Base-by-base conservation (phyloP, 1,140 invertebrate genomes). In the Bombus affinis region DNA sequence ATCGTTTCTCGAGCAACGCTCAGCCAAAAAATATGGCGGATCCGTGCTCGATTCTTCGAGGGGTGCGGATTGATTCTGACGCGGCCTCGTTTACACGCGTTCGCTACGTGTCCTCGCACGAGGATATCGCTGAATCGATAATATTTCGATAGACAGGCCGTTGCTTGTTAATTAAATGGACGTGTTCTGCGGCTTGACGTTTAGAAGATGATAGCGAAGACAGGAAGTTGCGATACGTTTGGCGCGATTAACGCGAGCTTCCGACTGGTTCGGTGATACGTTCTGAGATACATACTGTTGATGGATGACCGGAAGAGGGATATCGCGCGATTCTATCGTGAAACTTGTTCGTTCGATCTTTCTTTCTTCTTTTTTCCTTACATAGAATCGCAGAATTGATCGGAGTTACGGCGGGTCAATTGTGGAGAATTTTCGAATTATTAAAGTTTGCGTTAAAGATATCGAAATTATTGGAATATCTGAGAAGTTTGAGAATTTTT, bases 1-100 rank as follows among this genome's bases (percentile, higher is more conserved):
- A 90, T 82, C 72, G 85, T 89, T 74, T 89, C 89, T 89, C 80
- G 85, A 76, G 65, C 81, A 76, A 39, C 80, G 44, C 66, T 75
- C 47, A 35, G 59, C 44, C 66, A 32, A 15, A 53, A 73, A 57
- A 15, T 65, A 66, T 32, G 47, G 35, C n/a, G 18, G 44, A 80
- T 72, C 77, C 83, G 77, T 73, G 66, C 32, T 82, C 47, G 73
- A 86, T 59, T 59, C 71, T 59, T 47, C 72, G 59, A 83, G 53
- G 47, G 59, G 53, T 59, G 62, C 32, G 53, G 62, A 83, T 81
- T 66, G 53, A 81, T 62, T 70, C 72, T 28, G n/a, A 71, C 22
- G 65, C 53, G 80, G 47, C n/a, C 88, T 81, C 73, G 78, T 57
- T 86, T 42, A 57, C 47, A 57, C 44, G 59, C 53, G 77, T 42